Base-by-base conservation (phyloP, 1,140 invertebrate species). In the Magallana gigas region DNA sequence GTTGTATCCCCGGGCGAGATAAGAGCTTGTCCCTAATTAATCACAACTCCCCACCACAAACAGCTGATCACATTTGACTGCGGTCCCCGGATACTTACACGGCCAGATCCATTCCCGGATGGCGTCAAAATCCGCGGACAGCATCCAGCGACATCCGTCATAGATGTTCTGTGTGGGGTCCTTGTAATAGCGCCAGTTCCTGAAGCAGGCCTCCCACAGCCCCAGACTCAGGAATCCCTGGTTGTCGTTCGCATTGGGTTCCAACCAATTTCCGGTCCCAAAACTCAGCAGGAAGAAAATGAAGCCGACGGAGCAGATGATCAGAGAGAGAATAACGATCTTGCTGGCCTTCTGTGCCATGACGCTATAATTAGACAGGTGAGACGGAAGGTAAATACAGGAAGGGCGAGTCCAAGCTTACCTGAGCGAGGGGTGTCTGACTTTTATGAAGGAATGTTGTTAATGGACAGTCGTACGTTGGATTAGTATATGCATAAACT, bases 181-280 rank as follows among this genome's bases (percentile, higher is more conserved):
- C 88, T 97, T 96, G 0, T 98, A 98, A 94, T 98, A 98, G 1
- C 97, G 96, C 91, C 98, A 99, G 88, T 97, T 95, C 89, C 98
- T 96, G 93, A 99, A 99, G 93, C 98, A 99, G 93, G 98, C 98
- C 93, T 99, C 98, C 98, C 98, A 99, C 3, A 99, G 94, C 0
- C 98, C 98, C 97, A 99, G 98, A 91, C 83, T 85, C 14, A 64
- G 62, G 62, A 88, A 89, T 57, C 58, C 86, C 58, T 80, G 82
- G 56, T 83, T 64, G 9, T 57, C 84, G 8, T 60, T 23, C 7
- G 58, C 57, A 48, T 88, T 83, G 16, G 62, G 36, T 71, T 90
- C 89, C 23, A 91, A 23, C 90, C 89, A 89, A 62, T 90, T 68
- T 9, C 88, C 84, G 16, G 88, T 90, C 6, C 87, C 86, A 87